Evolutionary conservation across 2,888 invertebrate species (phyloP).

Genomic region (Heliconius aoede): DNA sequence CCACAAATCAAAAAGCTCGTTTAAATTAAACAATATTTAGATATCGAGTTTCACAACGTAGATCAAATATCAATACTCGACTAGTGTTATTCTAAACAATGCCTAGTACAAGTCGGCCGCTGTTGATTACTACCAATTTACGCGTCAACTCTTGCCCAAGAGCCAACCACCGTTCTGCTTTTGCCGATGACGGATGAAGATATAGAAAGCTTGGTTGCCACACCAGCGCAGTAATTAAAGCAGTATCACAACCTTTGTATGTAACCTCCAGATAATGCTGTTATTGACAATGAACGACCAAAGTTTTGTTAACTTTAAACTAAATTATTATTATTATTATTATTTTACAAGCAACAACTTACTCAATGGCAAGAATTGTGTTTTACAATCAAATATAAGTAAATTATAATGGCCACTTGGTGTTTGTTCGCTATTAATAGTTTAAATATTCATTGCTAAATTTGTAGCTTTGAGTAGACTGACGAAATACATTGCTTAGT

Average conservation of each 20-base stretch:
- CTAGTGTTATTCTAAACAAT: conserved; percentile 72
- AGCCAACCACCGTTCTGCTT: conserved; percentile 67
- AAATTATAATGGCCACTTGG: conserved; percentile 33
- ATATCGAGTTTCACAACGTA: conserved; percentile 42
- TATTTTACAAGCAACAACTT: conserved; percentile 44
- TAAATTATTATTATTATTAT: conserved; percentile 35
- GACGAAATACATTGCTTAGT: neutral
- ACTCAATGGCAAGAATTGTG: conserved; percentile 40
- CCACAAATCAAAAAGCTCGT: conserved; percentile 10
- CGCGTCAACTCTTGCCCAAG: conserved; percentile 64
- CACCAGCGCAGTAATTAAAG: conserved; percentile 63
- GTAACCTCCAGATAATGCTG: conserved; percentile 21
- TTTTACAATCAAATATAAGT: conserved; percentile 43
- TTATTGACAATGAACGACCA: conserved; percentile 36
- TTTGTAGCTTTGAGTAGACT: conserved; percentile 21
- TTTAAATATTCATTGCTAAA: conserved; percentile 35
- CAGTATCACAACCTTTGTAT: conserved; percentile 48
- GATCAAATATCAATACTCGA: conserved; percentile 59
- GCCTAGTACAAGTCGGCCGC: conserved; percentile 60
- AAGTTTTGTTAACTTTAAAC: conserved; percentile 39
- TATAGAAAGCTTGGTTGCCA: conserved; percentile 63
- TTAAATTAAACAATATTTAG: conserved; percentile 22
- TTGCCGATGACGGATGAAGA: conserved; percentile 76
- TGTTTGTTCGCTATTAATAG: conserved; percentile 40
- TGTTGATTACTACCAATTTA: conserved; percentile 68